Base-by-base conservation (phyloP, 2,797 vertebrate genomes). In the Enoplosus armatus region DNA sequence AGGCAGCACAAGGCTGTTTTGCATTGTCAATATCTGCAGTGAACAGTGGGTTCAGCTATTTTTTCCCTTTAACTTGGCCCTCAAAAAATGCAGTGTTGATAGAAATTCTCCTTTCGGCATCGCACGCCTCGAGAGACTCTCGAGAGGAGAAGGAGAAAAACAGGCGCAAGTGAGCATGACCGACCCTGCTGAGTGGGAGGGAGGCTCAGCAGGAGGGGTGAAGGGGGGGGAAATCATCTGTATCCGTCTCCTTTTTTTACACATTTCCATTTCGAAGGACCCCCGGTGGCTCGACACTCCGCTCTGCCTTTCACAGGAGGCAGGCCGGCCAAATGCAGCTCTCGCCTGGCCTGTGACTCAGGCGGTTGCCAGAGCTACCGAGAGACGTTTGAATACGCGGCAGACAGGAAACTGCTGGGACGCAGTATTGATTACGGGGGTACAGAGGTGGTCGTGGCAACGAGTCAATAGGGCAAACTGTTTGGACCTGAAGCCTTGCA, bases 241-340 rank as follows among this genome's bases (percentile, higher is more conserved):
- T 61, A 67, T 83, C 56, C 72, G 58, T 78, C 79, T 50, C 27
- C n/a, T 24, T 72, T 67, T 84, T 82, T 59, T 54, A 74, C 67
- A 86, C 69, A 85, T 87, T 87, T 86, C 74, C 84, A 90, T 85
- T 83, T 70, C 15, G 4, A 56, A 84, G 51, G 62, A 33, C 66
- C 80, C 79, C 89, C 20, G 4, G 82, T 5, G 79, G 66, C 50
- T 50, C 9, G 15, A 73, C 80, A 66, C 68, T 75, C 66, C 24
- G 75, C 66, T 64, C 71, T 68, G 58, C 56, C 29, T 69, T 68
- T 84, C 72, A 81, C 47, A 70, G 55, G 69, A 78, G 64, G 72
- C 65, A 1, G 24, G 53, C 26, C 11, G 11, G 59, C 37, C 55
- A 27, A 54, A 54, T 2, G n/a, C 69, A 31, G 72, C 53, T 45